A percentile compares a stretch with the other conserved stretches of the same genome.
These are phyloP conservation scores for Miniopterus natalensis DNA, from an alignment of 2,113 vertebrate species.

Conservation along the genomic window DNA sequence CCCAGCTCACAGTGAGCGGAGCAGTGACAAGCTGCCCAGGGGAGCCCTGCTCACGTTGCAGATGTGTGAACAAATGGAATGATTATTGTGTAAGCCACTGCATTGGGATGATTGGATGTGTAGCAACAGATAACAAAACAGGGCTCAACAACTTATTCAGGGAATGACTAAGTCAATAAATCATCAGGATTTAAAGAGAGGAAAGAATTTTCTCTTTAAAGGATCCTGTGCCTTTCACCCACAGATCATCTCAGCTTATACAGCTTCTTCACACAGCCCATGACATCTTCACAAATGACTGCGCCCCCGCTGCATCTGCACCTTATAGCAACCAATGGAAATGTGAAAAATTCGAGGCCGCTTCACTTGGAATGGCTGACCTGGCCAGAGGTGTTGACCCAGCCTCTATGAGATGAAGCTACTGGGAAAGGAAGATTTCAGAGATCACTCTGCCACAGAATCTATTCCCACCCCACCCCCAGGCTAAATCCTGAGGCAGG, in stretches of 20 bases:
- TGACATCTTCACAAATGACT: background rate
- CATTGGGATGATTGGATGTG: background rate
- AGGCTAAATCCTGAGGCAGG: background rate
- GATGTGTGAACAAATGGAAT: background rate
- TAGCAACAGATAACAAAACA: background rate
- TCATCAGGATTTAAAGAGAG: background rate
- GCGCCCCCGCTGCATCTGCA: background rate
- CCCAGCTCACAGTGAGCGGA: too few species aligned
- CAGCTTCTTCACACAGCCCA: background rate
- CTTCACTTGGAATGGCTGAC: background rate
- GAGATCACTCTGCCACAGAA: background rate
- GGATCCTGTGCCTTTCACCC: background rate
- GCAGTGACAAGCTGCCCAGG: background rate
- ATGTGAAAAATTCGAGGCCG: background rate
- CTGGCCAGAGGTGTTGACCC: background rate
- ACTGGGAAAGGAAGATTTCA: background rate
- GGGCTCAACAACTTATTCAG: background rate
- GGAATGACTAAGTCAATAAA: background rate
- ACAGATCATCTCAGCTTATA: background rate
- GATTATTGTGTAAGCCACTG: background rate
- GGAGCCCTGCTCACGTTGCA: fast-evolving
- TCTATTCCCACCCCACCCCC: background rate
- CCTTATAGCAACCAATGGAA: background rate
- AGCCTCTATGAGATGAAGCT: background rate
- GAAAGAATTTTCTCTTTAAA: background rate